Conservation (phyloP, 92 coral and sea anemone species). For the Epizoanthus fatuus region DNA sequence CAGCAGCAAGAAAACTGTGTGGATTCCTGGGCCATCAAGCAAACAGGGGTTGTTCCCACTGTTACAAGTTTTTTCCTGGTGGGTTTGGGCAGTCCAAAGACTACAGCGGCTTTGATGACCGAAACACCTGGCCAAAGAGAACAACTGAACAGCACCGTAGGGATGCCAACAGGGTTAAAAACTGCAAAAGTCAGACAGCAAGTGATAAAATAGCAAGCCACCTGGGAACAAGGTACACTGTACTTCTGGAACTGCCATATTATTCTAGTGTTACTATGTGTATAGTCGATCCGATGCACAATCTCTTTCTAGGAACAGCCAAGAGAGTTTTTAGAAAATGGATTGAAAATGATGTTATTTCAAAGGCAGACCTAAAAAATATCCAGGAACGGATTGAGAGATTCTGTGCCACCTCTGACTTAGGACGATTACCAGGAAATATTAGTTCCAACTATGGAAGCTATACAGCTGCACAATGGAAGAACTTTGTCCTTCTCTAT, state of each 20-base stretch:
- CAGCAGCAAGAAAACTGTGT: slow-evolving; percentile 79
- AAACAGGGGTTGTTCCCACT: slow-evolving; percentile 58
- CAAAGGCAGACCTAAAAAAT: slow-evolving; percentile 35
- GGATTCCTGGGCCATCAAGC: slow-evolving; percentile 74
- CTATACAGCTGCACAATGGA: slow-evolving; percentile 24
- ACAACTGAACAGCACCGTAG: slow-evolving; percentile 59
- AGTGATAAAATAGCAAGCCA: slow-evolving; percentile 42
- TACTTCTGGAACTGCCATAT: slow-evolving; percentile 50
- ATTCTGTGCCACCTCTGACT: slow-evolving; percentile 3
- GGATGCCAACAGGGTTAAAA: slow-evolving; percentile 41
- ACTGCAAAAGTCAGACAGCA: slow-evolving; percentile 62
- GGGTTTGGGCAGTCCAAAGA: slow-evolving; percentile 66
- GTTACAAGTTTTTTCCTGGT: slow-evolving; percentile 65
- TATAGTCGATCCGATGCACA: slow-evolving; percentile 54
- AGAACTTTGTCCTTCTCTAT: slow-evolving; percentile 17
- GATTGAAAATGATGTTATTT: slow-evolving; percentile 26
- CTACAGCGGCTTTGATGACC: slow-evolving; percentile 66
- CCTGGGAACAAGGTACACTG: slow-evolving; percentile 53
- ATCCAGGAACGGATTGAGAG: slow-evolving; percentile 29
- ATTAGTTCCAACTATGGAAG: not conserved
- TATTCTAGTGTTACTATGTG: slow-evolving; percentile 56
- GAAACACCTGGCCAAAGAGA: slow-evolving; percentile 60
- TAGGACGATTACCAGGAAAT: slow-evolving; percentile 15
- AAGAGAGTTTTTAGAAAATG: slow-evolving; percentile 35
- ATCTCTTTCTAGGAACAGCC: slow-evolving; percentile 47